Evolutionary conservation across 2,113 vertebrate species (phyloP), one percentile per base, ranked within the genome.

Genomic region (Bufo gargarizans): DNA sequence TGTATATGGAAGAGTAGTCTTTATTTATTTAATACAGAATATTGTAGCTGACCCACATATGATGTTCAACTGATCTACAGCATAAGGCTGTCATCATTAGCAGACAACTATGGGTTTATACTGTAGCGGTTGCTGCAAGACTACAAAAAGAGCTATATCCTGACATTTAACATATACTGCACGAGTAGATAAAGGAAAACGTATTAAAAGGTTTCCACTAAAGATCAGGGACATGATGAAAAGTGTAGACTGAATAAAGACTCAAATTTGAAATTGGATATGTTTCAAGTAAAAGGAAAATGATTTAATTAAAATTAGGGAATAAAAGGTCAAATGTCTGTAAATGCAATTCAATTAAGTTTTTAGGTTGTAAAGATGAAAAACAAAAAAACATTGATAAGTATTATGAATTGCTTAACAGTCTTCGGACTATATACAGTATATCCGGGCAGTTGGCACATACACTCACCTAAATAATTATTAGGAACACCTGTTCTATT

Each of bases 141-240:
- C 72, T 76, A 76, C 20, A 49, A 76, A 76, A 49, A 50, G 33
- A 72, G 33, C 43, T 45, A 43, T 47, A 13, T 72, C 14, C 43
- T 72, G 59, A 49, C 58, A 86, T 86, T 58, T 22, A 45, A 72
- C 69, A 45, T 58, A 76, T 85, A 6, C 61, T 78, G 56, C 33
- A 14, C 67, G 55, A 77, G 59, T 50, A 49, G 50, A 45, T 76
- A 17, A 76, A 49, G 45, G n/a, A 74, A 71, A 74, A 74, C 72
- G 19, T 49, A 76, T 76, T 76, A 76, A 76, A 76, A 50, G 17
- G 72, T 76, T 76, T 76, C 72, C 71, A 47, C 71, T 72, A 76
- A 76, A 76, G 45, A 49, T 49, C 72, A 76, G 0, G 45, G 45
- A 20, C 14, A 76, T 76, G 72, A 76, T 76, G 71, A 74, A 49